Evolutionary conservation across 1,140 invertebrate species (phyloP), one percentile per base, ranked within the genome.

Genomic region (Diabrotica undecimpunctata): DNA sequence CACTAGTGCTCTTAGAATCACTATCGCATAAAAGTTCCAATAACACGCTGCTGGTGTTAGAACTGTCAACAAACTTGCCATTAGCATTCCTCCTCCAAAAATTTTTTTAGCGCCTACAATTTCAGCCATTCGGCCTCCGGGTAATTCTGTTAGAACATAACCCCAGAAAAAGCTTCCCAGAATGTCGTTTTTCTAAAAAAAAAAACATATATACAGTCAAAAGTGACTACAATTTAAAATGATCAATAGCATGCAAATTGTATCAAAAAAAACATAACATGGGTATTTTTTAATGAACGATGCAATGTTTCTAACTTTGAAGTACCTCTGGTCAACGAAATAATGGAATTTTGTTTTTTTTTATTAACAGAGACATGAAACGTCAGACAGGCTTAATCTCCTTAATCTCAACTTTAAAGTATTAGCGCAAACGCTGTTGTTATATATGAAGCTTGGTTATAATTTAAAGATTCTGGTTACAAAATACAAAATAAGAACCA

Each of bases 81-180:
- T 77, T 35, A 95, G 79, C 83, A 95, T 94, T 56, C 92, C 92
- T 74, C 89, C 88, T 54, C 91, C 92, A 70, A 96, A 94, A 10
- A 96, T 88, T 53, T 84, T 85, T 79, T 88, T 88, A 5, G 90
- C 88, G n/a, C 93, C 92, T 57, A 93, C 84, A 37, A 91, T 77
- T 75, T 95, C 93, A 10, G 92, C 90, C 41, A 95, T 79, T 60
- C 92, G 83, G 6, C 93, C 93, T 7, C 93, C 94, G 0, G 94
- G 92, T 52, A 96, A 79, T 78, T 95, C 94, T 50, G 93, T 94
- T 38, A 91, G 82, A 8, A 95, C 85, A 78, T 95, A 96, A 5
- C 94, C 94, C 89, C 92, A 93, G 82, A 93, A 96, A 83, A 95
- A 96, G 66, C 88, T 87, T 8, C 93, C 92, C 10, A 94, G 80